A percentile compares a stretch with the other conserved stretches of the same genome.
Conservation (phyloP, 2,113 vertebrate species). For the Thunnus thynnus region DNA sequence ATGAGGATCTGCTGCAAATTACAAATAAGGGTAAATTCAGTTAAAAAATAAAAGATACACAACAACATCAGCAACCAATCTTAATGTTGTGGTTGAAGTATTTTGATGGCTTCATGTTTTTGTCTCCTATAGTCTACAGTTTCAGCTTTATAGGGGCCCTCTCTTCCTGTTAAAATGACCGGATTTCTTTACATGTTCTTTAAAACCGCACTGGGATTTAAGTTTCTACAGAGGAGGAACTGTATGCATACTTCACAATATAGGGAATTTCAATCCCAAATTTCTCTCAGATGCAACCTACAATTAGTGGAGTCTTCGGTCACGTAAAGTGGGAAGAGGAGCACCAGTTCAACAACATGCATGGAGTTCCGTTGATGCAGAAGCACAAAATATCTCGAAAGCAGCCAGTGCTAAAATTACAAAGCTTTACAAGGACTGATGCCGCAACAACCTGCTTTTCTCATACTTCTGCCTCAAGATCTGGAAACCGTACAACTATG, state of each 20-base stretch:
- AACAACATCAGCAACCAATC: constrained; percentile 54
- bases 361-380: constrained; percentile 33
- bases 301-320: constrained; percentile 78
- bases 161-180: constrained; percentile 38
- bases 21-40: constrained; percentile 77
- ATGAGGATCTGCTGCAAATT: constrained; percentile 79
- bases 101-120: constrained; percentile 2
- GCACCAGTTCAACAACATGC: constrained; percentile 45
- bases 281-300: constrained; percentile 67
- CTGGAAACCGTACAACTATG: constrained; percentile 64
- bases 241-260: constrained; percentile 40
- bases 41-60: constrained; percentile 80
- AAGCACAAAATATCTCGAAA: constrained; percentile 61
- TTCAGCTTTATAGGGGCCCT: constrained; percentile 15
- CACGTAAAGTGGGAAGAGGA: constrained; percentile 58
- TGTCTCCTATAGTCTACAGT: neutral
- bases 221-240: constrained; percentile 39
- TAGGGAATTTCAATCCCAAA: constrained; percentile 61
- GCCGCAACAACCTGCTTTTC: constrained; percentile 57
- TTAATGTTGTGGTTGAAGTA: constrained; percentile 48
- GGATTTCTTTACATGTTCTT: constrained; percentile 59
- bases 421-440: constrained; percentile 49
- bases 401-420: constrained; percentile 67
- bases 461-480: constrained; percentile 50
- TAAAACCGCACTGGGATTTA: constrained; percentile 49